Conservation (phyloP, 2,797 vertebrate species). For the Siniperca scherzeri region DNA sequence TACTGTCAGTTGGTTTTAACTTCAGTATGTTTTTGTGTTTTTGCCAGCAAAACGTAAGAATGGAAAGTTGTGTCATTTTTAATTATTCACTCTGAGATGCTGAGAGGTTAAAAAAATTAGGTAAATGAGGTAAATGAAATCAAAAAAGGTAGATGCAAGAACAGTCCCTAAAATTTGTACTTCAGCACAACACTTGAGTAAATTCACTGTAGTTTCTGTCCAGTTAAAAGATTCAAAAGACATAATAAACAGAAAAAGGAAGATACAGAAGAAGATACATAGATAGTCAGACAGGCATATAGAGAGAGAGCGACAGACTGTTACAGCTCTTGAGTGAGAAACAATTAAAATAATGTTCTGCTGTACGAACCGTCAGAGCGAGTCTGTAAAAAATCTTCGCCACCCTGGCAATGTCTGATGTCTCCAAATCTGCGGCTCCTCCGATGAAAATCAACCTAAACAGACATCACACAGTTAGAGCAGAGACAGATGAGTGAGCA, state of each 20-base stretch:
- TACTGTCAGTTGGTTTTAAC: neutral
- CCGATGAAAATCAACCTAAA: conserved; percentile 85
- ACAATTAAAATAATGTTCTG: neutral
- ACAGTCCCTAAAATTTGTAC: neutral
- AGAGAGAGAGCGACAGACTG: neutral
- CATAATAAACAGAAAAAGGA: neutral
- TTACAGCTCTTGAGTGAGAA: neutral
- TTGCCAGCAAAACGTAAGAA: neutral
- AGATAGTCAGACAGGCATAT: neutral
- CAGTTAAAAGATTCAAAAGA: neutral
- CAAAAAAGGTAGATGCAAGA: too few species aligned
- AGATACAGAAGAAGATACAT: neutral
- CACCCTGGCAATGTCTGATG: conserved; percentile 83
- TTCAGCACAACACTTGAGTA: neutral
- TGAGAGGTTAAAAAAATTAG: neutral
- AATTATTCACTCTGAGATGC: neutral
- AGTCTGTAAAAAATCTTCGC: conserved; percentile 85
- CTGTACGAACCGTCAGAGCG: conserved; percentile 79
- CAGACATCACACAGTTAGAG: conserved; percentile 9
- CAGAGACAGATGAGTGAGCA: neutral
- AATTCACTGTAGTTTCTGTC: too few species aligned
- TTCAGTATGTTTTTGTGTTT: neutral
- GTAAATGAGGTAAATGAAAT: too few species aligned
- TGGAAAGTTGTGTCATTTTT: neutral
- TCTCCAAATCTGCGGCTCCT: conserved; percentile 79